Base-by-base conservation (phyloP, 2,888 invertebrate genomes). In the Diarsia mendica region DNA sequence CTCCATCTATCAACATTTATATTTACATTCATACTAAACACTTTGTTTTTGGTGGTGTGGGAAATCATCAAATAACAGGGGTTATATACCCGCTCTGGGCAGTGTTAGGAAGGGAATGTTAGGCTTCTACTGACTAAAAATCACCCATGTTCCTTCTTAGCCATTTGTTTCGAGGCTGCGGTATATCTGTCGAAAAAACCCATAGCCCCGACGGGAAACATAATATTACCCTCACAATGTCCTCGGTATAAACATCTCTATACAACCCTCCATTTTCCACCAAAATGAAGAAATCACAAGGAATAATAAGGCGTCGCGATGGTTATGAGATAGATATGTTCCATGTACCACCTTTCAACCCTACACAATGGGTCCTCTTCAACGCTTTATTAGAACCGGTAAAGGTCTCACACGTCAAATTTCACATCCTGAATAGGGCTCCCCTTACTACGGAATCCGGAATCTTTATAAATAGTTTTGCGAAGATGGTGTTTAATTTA, bases 401-500 rank as follows among this genome's bases (percentile, higher is more conserved):
- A 86, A 90, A 93, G 93, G 93, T 91, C 93, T 94, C 94, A 94
- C 95, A 96, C 96, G 96, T 96, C 96, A 95, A 96, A 96, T 96
- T 96, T 95, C 95, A 95, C 95, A 94, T 93, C 91, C 91, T 96
- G 95, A 96, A 96, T 95, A 89, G 94, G 77, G 77, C 84, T 88
- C 91, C 93, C 92, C 93, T 91, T 85, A 89, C 89, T 89, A 82
- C 88, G 93, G 93, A 96, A 95, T 96, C 96, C 88, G 93, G 93
- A 96, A 96, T 96, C 96, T 96, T 96, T 96, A 95, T 94, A 96
- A 96, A 96, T 96, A 96, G 96, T 96, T 96, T 90, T 91, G 91
- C 88, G 89, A 94, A 93, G 94, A 93, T 90, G 93, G 88, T 92
- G 96, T 91, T 95, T 96, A 96, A 96, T 96, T 96, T 94, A 90